Evolutionary conservation across 2,797 vertebrate genomes (phyloP).

Genomic region (Trichosurus vulpecula): DNA sequence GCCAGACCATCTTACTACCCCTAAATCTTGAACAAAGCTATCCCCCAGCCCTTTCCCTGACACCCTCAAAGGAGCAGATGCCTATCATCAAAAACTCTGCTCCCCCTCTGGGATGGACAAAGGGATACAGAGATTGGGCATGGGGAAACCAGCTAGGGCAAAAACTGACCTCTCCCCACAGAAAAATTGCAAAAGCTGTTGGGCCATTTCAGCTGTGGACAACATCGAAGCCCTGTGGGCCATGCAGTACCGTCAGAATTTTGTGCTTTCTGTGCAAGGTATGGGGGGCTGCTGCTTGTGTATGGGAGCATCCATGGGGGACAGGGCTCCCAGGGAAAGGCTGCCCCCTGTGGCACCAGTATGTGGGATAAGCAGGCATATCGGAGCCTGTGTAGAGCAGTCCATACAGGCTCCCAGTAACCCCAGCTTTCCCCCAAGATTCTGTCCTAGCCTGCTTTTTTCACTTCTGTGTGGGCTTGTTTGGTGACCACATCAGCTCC

Average conservation of each 20-base stretch:
- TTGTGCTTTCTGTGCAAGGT: constrained; percentile 74
- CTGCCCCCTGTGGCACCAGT: background rate
- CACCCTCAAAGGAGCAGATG: background rate
- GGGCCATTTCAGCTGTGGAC: constrained; percentile 59
- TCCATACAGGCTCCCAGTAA: background rate
- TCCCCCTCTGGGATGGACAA: background rate
- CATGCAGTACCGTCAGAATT: rapidly evolving
- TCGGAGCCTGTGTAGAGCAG: background rate
- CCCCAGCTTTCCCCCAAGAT: background rate
- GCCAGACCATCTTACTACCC: background rate
- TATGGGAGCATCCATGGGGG: background rate
- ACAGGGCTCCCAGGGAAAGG: background rate
- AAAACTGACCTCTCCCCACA: background rate
- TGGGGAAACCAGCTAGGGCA: background rate
- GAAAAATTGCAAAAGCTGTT: constrained; percentile 36
- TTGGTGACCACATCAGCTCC: background rate
- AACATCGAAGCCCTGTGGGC: constrained; percentile 72
- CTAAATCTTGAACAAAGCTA: background rate
- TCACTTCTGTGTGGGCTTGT: background rate
- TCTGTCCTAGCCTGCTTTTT: background rate
- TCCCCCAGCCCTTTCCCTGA: background rate
- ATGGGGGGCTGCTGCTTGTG: background rate
- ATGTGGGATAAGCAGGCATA: background rate
- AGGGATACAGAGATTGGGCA: background rate
- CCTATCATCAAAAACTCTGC: background rate